Percentiles rank a stretch among this genome's conserved stretches.
These are phyloP conservation scores for Amphiprion clarkii DNA, from an alignment of 2,797 vertebrate species.

Conservation along the genomic window DNA sequence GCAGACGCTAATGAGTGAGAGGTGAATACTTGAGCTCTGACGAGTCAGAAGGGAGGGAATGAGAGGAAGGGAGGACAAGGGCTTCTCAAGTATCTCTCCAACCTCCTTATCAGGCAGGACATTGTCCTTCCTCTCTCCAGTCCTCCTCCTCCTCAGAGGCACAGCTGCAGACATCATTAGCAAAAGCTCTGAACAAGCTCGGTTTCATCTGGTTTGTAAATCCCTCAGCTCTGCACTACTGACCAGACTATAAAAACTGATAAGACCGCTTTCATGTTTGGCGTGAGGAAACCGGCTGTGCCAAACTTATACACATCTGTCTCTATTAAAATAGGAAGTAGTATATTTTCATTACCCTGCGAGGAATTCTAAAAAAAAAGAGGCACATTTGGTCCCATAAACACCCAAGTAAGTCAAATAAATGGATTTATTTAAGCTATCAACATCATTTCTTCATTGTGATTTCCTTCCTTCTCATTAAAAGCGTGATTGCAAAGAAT, in stretches of 20 bases:
- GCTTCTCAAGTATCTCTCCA: conserved; percentile 69
- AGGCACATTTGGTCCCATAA: conserved; percentile 28
- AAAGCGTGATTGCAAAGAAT: conserved; percentile 33
- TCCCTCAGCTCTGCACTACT: conserved; percentile 42
- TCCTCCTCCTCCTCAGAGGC: conserved; percentile 58
- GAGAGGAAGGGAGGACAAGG: conserved; percentile 68
- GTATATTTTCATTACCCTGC: conserved; percentile 28
- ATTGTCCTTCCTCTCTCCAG: conserved; percentile 61
- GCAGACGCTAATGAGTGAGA: conserved; percentile 78
- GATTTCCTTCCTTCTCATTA: conserved; percentile 34
- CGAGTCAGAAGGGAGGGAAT: conserved; percentile 54
- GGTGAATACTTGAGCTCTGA: conserved; percentile 74
- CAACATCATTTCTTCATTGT: conserved; percentile 24
- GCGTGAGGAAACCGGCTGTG: conserved; percentile 31
- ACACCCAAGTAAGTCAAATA: conserved; percentile 35
- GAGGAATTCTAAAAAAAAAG: conserved; percentile 23
- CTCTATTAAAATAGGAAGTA: conserved; percentile 33
- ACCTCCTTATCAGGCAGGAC: conserved; percentile 72
- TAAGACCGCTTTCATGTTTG: conserved; percentile 51
- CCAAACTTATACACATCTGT: conserved; percentile 27
- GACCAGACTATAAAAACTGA: conserved; percentile 37
- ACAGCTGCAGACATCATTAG: conserved; percentile 75
- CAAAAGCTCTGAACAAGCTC: conserved; percentile 48
- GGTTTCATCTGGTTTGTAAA: conserved; percentile 52
- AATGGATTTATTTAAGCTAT: conserved; percentile 40